Evolutionary conservation across 2,888 invertebrate genomes (phyloP).

Genomic region (Artemia sp.): DNA sequence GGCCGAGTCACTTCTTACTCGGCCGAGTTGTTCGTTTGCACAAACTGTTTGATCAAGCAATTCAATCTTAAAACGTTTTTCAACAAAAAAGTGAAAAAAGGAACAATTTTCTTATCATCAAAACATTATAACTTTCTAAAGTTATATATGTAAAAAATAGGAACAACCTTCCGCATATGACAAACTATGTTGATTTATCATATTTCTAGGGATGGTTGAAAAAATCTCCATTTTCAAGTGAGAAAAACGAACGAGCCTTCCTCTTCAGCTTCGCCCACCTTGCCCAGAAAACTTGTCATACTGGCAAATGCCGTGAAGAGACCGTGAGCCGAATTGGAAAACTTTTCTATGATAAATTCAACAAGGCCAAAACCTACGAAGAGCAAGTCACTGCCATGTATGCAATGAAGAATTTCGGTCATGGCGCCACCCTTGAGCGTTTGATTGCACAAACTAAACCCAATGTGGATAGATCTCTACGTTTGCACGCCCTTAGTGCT

Average conservation of each 20-base stretch:
- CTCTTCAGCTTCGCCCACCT: constrained; percentile 21
- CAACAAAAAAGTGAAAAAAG: too few species aligned
- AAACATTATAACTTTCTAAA: too few species aligned
- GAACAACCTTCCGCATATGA: too few species aligned
- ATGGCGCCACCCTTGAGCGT: constrained; percentile 18
- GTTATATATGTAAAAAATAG: too few species aligned
- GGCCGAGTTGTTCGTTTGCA: too few species aligned
- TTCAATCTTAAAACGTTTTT: too few species aligned
- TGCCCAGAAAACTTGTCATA: constrained; percentile 19
- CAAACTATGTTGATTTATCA: too few species aligned
- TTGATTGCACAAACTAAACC: constrained; percentile 20
- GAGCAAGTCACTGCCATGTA: constrained; percentile 19
- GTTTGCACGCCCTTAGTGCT: constrained; percentile 20
- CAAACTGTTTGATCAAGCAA: too few species aligned
- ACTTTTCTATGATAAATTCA: constrained; percentile 20
- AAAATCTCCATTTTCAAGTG: too few species aligned
- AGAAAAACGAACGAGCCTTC: constrained; percentile 15
- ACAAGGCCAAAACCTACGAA: constrained; percentile 19
- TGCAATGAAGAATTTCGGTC: constrained; percentile 19
- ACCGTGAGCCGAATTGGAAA: constrained; percentile 20
- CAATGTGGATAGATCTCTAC: constrained; percentile 17
- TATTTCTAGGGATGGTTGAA: too few species aligned
- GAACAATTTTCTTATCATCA: too few species aligned
- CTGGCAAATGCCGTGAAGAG: constrained; percentile 20
- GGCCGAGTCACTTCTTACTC: too few species aligned